These are phyloP conservation scores for Pantherophis guttatus DNA, from an alignment of 2,113 vertebrate species.

Conservation along the genomic window DNA sequence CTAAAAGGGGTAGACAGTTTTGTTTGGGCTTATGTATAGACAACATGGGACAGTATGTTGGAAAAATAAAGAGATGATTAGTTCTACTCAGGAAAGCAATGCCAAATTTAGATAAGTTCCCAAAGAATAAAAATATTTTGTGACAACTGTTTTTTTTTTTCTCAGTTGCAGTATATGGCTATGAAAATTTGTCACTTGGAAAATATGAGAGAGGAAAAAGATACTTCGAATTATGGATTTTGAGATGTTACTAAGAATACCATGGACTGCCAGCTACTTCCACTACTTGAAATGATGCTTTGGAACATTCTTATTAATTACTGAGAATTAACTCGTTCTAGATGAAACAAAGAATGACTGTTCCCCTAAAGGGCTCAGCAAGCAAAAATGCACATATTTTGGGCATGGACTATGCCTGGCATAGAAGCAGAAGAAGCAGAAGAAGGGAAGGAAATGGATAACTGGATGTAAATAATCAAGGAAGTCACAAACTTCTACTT, in stretches of 20 bases:
- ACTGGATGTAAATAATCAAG: background rate
- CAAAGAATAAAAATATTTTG: background rate
- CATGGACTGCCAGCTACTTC: background rate
- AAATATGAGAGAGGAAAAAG: background rate
- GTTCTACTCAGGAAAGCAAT: background rate
- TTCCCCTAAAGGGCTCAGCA: background rate
- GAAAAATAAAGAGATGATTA: background rate
- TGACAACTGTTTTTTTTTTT: background rate
- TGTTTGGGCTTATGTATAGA: background rate
- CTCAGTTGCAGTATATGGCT: background rate
- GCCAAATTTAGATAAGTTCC: background rate
- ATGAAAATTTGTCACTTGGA: background rate
- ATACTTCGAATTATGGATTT: background rate
- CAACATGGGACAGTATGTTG: background rate
- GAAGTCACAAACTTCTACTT: constrained; percentile 45
- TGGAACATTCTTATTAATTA: background rate
- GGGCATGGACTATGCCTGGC: background rate
- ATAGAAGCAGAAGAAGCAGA: background rate
- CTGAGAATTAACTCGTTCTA: background rate
- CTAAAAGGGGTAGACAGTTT: background rate
- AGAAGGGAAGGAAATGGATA: constrained; percentile 41
- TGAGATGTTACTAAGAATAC: background rate
- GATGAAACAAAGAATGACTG: background rate
- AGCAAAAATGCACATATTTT: background rate
- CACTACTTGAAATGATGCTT: background rate